Conservation (phyloP, 2,113 vertebrate genomes). For the Cebidichthys violaceus region DNA sequence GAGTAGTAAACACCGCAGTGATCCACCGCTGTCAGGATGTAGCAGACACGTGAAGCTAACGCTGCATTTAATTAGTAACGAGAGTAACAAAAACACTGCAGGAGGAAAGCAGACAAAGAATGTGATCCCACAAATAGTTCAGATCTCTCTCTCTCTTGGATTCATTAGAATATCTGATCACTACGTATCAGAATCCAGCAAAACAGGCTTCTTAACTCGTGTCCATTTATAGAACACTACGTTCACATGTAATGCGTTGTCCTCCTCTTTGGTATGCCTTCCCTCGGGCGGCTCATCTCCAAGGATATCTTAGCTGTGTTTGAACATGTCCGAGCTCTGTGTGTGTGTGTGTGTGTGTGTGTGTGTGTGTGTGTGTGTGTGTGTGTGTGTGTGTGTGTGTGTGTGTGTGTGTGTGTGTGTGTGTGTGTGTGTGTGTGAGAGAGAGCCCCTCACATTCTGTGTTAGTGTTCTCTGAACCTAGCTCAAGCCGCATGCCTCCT, state of each 20-base stretch:
- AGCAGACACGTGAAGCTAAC: background rate
- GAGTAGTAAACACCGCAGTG: background rate
- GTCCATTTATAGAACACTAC: background rate
- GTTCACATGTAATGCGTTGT: background rate
- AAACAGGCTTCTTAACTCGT: background rate
- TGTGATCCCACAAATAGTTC: background rate
- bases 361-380: too few species aligned
- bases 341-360: background rate
- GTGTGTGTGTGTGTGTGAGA: background rate
- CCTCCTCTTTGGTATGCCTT: slow-evolving; percentile 33
- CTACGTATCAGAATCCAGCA: background rate
- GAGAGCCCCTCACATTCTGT: slow-evolving; percentile 32
- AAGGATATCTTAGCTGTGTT: slow-evolving; percentile 43
- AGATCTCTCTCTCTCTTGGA: background rate
- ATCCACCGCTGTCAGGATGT: background rate
- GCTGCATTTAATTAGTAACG: background rate
- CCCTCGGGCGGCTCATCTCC: slow-evolving; percentile 13
- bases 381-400: too few species aligned
- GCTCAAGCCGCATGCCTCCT: background rate
- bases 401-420: too few species aligned
- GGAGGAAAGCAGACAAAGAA: background rate
- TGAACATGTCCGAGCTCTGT: slow-evolving; percentile 65
- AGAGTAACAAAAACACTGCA: background rate
- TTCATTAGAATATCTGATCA: background rate
- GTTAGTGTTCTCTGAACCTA: slow-evolving; percentile 9